phyloP scores from a whole-genome alignment of 2,797 vertebrate species.

The Chaetophractus vellerosus region DNA sequence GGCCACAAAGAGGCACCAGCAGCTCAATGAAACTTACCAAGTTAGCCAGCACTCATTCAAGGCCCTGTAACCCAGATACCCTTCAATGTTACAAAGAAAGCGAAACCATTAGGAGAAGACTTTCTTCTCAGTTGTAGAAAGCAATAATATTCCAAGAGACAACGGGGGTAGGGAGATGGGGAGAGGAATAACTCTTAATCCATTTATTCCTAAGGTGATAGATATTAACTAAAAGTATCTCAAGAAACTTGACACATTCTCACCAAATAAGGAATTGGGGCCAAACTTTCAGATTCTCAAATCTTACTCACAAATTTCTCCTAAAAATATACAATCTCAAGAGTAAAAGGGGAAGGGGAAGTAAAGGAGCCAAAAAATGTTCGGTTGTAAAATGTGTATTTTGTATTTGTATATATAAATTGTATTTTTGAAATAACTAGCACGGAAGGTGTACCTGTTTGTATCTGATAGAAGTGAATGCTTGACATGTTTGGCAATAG shows the following conservation, averaged over 20 bases:
- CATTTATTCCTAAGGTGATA: constrained; percentile 8
- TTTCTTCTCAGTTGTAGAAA: constrained; percentile 58
- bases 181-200: neutral
- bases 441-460: neutral
- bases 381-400: neutral
- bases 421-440: constrained; percentile 64
- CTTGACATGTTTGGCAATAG: neutral
- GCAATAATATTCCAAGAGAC: constrained; percentile 35
- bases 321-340: neutral
- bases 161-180: neutral
- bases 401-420: constrained; percentile 52
- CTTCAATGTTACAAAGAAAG: no score
- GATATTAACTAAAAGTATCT: constrained; percentile 32
- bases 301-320: neutral
- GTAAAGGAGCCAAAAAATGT: constrained; percentile 10
- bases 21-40: constrained; percentile 35
- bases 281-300: constrained; percentile 46
- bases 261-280: constrained; percentile 60
- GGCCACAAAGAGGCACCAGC: constrained; percentile 71
- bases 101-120: neutral
- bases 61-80: neutral
- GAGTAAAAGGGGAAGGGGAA: constrained; percentile 30
- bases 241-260: constrained; percentile 22
- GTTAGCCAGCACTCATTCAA: neutral
- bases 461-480: neutral